Percentiles rank a stretch among this genome's conserved stretches.
Evolutionary conservation across 2,888 invertebrate genomes (phyloP).

Genomic region (Alloplasta piceator): DNA sequence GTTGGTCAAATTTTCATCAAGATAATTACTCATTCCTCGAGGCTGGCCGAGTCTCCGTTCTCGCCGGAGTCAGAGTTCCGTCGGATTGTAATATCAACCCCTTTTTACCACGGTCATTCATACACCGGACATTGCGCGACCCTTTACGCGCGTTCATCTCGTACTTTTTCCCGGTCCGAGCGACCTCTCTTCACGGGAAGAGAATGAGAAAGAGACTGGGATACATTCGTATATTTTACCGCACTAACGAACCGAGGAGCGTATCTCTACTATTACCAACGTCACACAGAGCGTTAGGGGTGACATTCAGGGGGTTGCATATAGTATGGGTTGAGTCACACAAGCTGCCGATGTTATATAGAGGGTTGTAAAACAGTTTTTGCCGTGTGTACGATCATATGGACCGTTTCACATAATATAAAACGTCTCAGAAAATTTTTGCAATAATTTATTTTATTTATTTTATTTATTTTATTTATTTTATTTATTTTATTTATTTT

Average conservation of each 20-base stretch:
- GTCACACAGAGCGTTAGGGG: constrained; percentile 22
- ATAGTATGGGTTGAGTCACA: constrained; percentile 54
- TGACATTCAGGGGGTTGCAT: constrained; percentile 11
- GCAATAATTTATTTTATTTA: too few species aligned
- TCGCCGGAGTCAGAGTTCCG: constrained; percentile 1
- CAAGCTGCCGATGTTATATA: constrained; percentile 26
- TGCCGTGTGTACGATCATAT: constrained; percentile 4
- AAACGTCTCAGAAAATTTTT: too few species aligned
- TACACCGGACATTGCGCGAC: constrained; percentile 43
- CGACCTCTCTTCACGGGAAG: constrained; percentile 28
- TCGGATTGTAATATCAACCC: constrained; percentile 30
- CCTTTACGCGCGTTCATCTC: constrained; percentile 5
- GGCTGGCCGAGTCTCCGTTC: constrained; percentile 10
- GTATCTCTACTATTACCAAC: constrained; percentile 20
- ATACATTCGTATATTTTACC: constrained; percentile 47
- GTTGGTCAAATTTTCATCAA: background rate
- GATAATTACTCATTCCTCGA: constrained; percentile 25
- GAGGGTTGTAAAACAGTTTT: constrained; percentile 26
- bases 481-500: too few species aligned
- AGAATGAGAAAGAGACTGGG: constrained; percentile 7
- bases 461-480: too few species aligned
- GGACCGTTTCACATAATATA: too few species aligned
- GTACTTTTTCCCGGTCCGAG: constrained; percentile 18
- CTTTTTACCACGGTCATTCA: constrained; percentile 49
- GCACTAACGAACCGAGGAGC: constrained; percentile 57